Evolutionary conservation across 1,140 invertebrate species (phyloP).

Genomic region (Octopus bimaculoides): DNA sequence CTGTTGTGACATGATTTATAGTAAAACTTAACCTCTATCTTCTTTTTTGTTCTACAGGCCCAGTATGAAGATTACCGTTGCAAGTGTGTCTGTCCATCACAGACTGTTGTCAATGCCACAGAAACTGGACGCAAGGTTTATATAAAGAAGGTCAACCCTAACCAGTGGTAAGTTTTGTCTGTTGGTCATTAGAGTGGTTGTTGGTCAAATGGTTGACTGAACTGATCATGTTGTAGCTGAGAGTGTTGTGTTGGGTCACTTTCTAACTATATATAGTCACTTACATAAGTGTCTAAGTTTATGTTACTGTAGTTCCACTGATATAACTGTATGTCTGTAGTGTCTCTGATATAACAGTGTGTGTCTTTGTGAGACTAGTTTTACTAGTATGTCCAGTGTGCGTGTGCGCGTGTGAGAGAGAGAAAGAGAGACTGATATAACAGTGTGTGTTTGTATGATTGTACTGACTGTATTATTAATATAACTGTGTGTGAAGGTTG

Average conservation of each 20-base stretch:
- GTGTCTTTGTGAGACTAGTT: too few relatives aligned
- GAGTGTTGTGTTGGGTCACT: background rate
- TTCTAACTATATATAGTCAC: background rate
- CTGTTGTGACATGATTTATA: too few relatives aligned
- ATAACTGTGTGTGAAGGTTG: too few relatives aligned
- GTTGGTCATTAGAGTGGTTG: background rate
- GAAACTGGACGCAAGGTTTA: constrained; percentile 32
- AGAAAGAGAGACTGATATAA: too few relatives aligned
- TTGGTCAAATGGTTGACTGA: background rate
- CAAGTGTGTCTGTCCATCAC: constrained; percentile 45
- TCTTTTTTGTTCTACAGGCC: constrained; percentile 28
- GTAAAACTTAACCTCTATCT: too few relatives aligned
- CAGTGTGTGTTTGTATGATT: too few relatives aligned
- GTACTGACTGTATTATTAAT: too few relatives aligned
- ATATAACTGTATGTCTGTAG: background rate
- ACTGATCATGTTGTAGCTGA: background rate
- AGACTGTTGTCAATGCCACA: constrained; percentile 31
- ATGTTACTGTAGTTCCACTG: background rate
- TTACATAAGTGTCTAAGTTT: background rate
- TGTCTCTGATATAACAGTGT: too few relatives aligned
- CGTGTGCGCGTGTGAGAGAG: too few relatives aligned
- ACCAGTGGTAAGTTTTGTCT: constrained; percentile 35
- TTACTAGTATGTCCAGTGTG: too few relatives aligned
- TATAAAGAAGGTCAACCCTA: constrained; percentile 37
- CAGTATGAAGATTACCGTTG: constrained; percentile 51